phyloP scores from a whole-genome alignment of 2,888 invertebrate genomes.

The Apamea crenata region DNA sequence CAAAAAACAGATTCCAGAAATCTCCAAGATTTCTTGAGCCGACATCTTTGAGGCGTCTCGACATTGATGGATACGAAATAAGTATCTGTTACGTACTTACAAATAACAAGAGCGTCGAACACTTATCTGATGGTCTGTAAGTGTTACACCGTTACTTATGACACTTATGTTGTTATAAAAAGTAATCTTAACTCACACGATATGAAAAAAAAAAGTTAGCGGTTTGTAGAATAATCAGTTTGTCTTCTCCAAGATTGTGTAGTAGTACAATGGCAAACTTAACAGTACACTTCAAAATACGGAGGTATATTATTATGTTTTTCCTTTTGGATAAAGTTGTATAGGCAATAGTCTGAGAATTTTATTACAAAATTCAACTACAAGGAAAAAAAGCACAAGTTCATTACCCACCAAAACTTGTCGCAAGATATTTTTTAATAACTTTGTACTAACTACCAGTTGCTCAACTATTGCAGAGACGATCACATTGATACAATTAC shows the following conservation, averaged over 20 bases:
- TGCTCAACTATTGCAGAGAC: slow-evolving; percentile 77
- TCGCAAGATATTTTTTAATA: slow-evolving; percentile 4
- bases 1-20: slow-evolving; percentile 71
- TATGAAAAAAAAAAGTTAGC: slow-evolving; percentile 15
- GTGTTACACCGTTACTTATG: slow-evolving; percentile 55
- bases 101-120: slow-evolving; percentile 90
- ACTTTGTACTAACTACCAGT: slow-evolving; percentile 13
- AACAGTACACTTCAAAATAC: slow-evolving; percentile 6
- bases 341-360: slow-evolving; percentile 15
- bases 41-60: slow-evolving; percentile 81
- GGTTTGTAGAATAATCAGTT: slow-evolving; percentile 9
- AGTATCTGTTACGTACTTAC: slow-evolving; percentile 91
- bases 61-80: slow-evolving; percentile 86
- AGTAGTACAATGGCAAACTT: slow-evolving; percentile 10
- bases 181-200: slow-evolving; percentile 8
- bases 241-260: slow-evolving; percentile 9
- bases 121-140: slow-evolving; percentile 91
- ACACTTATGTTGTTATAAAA: slow-evolving; percentile 4
- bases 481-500: slow-evolving; percentile 91
- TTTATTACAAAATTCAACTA: slow-evolving; percentile 20
- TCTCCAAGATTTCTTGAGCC: slow-evolving; percentile 67
- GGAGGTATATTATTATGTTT: neutral
- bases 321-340: slow-evolving; percentile 7
- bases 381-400: slow-evolving; percentile 20
- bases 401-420: slow-evolving; percentile 26